Evolutionary conservation across 2,797 vertebrate genomes (phyloP).

Genomic region (Leptatherina wallacei): DNA sequence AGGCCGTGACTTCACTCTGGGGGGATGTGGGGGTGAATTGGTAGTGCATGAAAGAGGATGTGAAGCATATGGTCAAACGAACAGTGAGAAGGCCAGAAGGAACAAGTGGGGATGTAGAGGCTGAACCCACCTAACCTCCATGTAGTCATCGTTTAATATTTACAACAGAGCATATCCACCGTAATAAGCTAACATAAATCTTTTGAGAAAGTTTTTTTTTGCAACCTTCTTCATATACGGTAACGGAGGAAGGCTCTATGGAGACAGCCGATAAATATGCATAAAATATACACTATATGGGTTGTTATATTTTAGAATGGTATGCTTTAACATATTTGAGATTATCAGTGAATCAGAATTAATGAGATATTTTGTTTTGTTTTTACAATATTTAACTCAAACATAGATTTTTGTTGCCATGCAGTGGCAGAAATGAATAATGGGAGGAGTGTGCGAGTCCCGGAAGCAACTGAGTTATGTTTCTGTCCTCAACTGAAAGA

Average conservation of each 20-base stretch:
- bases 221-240: neutral
- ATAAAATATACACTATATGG: no score
- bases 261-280: neutral
- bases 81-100: slow-evolving; percentile 31
- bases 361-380: neutral
- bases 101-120: slow-evolving; percentile 29
- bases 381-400: slow-evolving; percentile 6
- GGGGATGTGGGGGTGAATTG: slow-evolving; percentile 68
- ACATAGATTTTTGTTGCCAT: neutral
- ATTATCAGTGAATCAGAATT: neutral
- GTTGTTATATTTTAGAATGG: neutral
- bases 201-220: slow-evolving; percentile 10
- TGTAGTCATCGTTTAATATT: slow-evolving; percentile 36
- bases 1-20: slow-evolving; percentile 63
- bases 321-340: neutral
- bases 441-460: slow-evolving; percentile 20
- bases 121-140: slow-evolving; percentile 39
- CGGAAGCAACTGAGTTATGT: slow-evolving; percentile 45
- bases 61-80: slow-evolving; percentile 66
- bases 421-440: slow-evolving; percentile 29
- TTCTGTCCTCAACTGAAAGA: slow-evolving; percentile 39
- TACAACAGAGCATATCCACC: slow-evolving; percentile 1
- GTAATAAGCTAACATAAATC: slow-evolving; percentile 36
- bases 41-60: slow-evolving; percentile 66
- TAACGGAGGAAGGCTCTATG: neutral